Evolutionary conservation across 2,888 invertebrate genomes (phyloP).

Genomic region (Pseudolycoriella hygida): DNA sequence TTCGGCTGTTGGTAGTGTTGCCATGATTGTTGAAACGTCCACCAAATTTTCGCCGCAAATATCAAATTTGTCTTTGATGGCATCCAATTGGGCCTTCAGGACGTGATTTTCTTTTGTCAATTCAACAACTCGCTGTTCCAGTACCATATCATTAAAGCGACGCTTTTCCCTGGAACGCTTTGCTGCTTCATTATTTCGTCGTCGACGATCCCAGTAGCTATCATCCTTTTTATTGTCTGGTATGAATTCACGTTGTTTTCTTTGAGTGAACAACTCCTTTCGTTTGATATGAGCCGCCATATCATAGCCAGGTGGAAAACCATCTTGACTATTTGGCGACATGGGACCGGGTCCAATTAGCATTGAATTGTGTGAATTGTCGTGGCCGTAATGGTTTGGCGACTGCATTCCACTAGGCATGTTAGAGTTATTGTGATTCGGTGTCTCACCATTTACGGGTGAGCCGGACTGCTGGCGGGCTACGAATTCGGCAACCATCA

Average conservation of each 20-base stretch:
- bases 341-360: conserved; percentile 2
- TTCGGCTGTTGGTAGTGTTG: conserved; percentile 67
- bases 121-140: conserved; percentile 86
- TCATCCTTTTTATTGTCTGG: conserved; percentile 94
- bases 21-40: conserved; percentile 75
- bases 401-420: conserved; percentile 11
- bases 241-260: conserved; percentile 91
- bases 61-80: conserved; percentile 84
- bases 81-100: conserved; percentile 78
- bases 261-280: conserved; percentile 72
- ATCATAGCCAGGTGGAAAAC: conserved; percentile 32
- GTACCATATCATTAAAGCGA: conserved; percentile 88
- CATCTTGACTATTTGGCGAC: conserved; percentile 23
- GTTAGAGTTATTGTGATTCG: conserved; percentile 31
- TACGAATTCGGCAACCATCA: conserved; percentile 77
- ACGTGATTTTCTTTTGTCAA: conserved; percentile 91
- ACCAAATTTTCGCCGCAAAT: conserved; percentile 75
- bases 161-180: conserved; percentile 92
- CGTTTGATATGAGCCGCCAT: conserved; percentile 36
- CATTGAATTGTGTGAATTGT: conserved; percentile 4
- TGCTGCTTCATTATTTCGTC: conserved; percentile 94
- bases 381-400: not conserved
- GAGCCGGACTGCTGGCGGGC: conserved; percentile 55
- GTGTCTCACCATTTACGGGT: conserved; percentile 47
- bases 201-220: conserved; percentile 90